Percentiles rank a stretch among this genome's conserved stretches.
Conservation (phyloP, 1,140 invertebrate species). For the Kradibia gibbosae region DNA sequence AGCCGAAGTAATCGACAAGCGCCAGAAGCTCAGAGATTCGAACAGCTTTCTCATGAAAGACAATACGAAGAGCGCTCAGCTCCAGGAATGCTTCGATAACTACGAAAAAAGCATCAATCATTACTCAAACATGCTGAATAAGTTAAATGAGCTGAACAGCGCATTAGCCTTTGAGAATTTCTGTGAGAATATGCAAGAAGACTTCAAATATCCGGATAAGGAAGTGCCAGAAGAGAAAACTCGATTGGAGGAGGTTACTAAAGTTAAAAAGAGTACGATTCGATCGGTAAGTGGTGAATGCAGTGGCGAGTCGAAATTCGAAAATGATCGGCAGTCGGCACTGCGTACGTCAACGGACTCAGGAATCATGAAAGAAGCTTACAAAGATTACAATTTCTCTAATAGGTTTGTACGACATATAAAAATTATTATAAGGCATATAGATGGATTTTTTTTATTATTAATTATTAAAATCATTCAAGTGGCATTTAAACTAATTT, state of each 20-base stretch:
- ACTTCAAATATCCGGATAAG: too few species aligned
- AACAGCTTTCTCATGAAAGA: not conserved
- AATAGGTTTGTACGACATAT: not conserved
- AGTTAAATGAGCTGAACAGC: slow-evolving; percentile 8
- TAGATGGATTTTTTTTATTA: too few species aligned
- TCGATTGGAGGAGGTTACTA: not conserved
- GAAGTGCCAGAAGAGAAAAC: not conserved
- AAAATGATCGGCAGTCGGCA: not conserved
- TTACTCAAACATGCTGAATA: not conserved
- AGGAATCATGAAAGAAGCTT: not conserved
- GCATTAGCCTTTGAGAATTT: not conserved
- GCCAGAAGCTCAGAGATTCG: slow-evolving; percentile 1
- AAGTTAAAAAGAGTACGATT: not conserved
- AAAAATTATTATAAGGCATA: too few species aligned
- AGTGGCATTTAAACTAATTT: too few species aligned
- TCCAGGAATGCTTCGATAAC: slow-evolving; percentile 16
- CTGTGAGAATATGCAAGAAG: slow-evolving; percentile 2
- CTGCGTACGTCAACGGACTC: not conserved
- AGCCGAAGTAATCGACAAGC: not conserved
- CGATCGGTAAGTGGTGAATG: not conserved
- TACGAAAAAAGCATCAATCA: slow-evolving; percentile 7
- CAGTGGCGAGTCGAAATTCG: not conserved
- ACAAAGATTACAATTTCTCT: not conserved
- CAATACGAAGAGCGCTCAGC: not conserved
- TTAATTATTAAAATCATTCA: too few species aligned